A percentile compares a stretch with the other conserved stretches of the same genome.
phyloP scores from a whole-genome alignment of 2,888 invertebrate genomes.

The Thelaira solivaga region DNA sequence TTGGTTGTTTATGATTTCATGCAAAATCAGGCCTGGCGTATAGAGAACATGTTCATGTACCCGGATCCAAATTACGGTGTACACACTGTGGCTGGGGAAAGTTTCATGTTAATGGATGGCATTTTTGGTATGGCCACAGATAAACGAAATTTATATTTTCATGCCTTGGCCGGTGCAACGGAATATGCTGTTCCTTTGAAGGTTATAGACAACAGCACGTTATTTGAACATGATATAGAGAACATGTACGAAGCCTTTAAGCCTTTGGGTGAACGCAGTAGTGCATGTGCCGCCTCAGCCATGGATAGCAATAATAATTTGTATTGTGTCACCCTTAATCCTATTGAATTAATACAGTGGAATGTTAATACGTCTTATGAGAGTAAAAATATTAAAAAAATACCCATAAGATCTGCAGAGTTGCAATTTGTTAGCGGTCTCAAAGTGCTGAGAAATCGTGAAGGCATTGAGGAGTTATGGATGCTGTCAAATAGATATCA shows the following conservation, averaged over 20 bases:
- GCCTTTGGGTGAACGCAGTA: conserved; percentile 79
- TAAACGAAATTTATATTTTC: conserved; percentile 79
- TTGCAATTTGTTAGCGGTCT: conserved; percentile 87
- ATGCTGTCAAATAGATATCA: conserved; percentile 84
- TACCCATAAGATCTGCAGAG: conserved; percentile 79
- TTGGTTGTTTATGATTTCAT: conserved; percentile 81
- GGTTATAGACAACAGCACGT: conserved; percentile 78
- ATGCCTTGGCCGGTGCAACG: conserved; percentile 80
- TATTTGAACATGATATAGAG: conserved; percentile 76
- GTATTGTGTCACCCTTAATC: conserved; percentile 82
- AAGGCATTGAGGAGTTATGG: conserved; percentile 82
- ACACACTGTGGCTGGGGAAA: conserved; percentile 79
- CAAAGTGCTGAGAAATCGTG: conserved; percentile 81
- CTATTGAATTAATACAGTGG: conserved; percentile 85
- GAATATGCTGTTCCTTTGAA: conserved; percentile 81
- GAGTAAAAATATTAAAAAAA: conserved; percentile 78
- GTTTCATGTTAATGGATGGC: conserved; percentile 83
- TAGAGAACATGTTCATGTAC: conserved; percentile 79
- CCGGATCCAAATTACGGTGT: conserved; percentile 81
- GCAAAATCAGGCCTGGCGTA: conserved; percentile 79
- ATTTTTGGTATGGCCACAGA: conserved; percentile 80
- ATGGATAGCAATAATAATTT: conserved; percentile 77
- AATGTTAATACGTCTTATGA: conserved; percentile 81
- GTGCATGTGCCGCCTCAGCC: conserved; percentile 85
- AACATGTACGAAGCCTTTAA: conserved; percentile 78